Conservation (phyloP, 1,140 invertebrate genomes). For the Odontomachus brunneus region DNA sequence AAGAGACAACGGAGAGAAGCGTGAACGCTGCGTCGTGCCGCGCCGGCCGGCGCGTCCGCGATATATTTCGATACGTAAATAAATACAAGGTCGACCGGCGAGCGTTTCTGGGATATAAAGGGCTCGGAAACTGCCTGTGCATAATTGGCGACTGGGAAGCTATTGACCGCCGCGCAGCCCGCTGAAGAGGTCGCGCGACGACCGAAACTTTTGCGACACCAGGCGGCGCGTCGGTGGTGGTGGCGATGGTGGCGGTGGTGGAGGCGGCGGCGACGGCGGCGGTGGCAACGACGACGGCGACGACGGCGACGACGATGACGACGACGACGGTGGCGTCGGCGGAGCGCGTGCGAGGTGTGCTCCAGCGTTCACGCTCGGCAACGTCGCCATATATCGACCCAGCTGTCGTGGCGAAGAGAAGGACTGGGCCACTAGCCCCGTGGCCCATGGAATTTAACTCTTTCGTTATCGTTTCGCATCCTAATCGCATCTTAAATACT, state of each 20-base stretch:
- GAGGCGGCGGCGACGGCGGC: not conserved
- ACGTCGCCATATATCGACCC: conserved; percentile 76
- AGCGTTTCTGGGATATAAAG: conserved; percentile 78
- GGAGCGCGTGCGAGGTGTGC: conserved; percentile 63
- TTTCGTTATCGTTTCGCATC: conserved; percentile 51
- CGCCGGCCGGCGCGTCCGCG: conserved; percentile 19
- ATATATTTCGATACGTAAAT: conserved; percentile 81
- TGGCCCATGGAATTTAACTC: conserved; percentile 69
- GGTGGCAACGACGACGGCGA: not conserved
- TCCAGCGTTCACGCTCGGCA: conserved; percentile 72
- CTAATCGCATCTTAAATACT: not conserved
- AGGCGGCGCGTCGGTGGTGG: not conserved
- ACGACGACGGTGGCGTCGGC: conserved; percentile 1
- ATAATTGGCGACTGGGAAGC: conserved; percentile 66
- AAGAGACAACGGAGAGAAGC: not conserved
- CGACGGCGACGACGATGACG: not conserved
- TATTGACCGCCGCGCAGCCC: conserved; percentile 54
- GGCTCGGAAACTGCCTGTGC: conserved; percentile 67
- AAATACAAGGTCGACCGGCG: conserved; percentile 80
- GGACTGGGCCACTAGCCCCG: conserved; percentile 70
- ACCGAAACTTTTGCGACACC: conserved; percentile 39
- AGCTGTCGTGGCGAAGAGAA: conserved; percentile 70
- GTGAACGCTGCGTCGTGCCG: conserved; percentile 33
- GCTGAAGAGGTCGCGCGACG: not conserved
- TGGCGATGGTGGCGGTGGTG: not conserved